Evolutionary conservation across 2,888 invertebrate genomes (phyloP).

Genomic region (Panopea generosa): DNA sequence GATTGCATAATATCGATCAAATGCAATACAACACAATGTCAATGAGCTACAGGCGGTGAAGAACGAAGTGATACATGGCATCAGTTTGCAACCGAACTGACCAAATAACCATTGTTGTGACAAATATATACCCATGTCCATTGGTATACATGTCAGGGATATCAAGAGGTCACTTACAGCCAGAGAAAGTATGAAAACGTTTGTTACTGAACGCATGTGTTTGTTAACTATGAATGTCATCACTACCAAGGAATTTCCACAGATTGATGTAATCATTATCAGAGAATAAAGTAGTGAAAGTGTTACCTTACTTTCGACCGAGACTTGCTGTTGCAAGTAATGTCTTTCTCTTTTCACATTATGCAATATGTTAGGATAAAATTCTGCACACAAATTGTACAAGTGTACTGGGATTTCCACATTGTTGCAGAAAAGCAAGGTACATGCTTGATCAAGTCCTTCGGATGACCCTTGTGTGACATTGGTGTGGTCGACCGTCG

Average conservation of each 20-base stretch:
- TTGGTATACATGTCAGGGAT: conserved; percentile 66
- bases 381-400: conserved; percentile 9
- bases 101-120: conserved; percentile 67
- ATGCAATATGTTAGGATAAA: conserved; percentile 10
- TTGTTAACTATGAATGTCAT: conserved; percentile 68
- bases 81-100: conserved; percentile 67
- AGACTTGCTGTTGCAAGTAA: conserved; percentile 26
- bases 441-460: too few species aligned
- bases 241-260: conserved; percentile 71
- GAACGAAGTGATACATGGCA: conserved; percentile 68
- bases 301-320: conserved; percentile 51
- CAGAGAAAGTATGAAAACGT: conserved; percentile 74
- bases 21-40: conserved; percentile 73
- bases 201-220: conserved; percentile 72
- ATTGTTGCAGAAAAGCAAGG: too few species aligned
- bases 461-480: too few species aligned
- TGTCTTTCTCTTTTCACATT: conserved; percentile 26
- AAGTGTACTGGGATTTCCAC: too few species aligned
- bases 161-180: conserved; percentile 72
- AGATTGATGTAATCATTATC: conserved; percentile 62
- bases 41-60: conserved; percentile 70
- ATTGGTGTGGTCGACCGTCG: too few species aligned
- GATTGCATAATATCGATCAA: conserved; percentile 75
- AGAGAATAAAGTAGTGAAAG: conserved; percentile 51
- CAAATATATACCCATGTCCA: conserved; percentile 63